Conservation (phyloP, 2,113 vertebrate genomes). For the Petrocephalus zakoni region DNA sequence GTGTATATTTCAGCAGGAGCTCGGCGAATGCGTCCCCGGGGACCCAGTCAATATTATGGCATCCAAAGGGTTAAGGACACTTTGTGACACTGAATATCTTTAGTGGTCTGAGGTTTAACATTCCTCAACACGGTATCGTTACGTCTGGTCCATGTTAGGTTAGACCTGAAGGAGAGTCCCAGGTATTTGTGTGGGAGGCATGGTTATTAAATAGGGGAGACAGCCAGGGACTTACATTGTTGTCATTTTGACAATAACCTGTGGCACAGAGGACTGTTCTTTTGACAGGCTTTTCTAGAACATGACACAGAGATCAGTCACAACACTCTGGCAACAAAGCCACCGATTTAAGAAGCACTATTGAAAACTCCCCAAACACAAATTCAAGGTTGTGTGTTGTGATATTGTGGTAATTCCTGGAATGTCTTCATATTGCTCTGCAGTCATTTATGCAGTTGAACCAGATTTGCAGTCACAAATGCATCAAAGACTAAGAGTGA, state of each 20-base stretch:
- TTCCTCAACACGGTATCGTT: neutral
- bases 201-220: neutral
- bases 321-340: neutral
- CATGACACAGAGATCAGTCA: neutral
- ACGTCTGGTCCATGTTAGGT: neutral
- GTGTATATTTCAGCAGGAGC: no score
- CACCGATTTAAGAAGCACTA: neutral
- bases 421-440: neutral
- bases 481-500: neutral
- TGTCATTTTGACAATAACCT: neutral
- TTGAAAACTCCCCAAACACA: neutral
- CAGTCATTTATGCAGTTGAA: neutral
- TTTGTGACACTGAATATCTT: neutral
- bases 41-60: no score
- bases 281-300: neutral
- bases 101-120: neutral
- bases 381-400: neutral
- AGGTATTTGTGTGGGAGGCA: neutral
- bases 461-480: neutral
- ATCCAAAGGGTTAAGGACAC: no score
- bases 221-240: neutral
- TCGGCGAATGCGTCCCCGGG: no score
- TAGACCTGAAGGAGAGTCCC: neutral
- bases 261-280: neutral
- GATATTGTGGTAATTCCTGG: neutral